Evolutionary conservation across 2,113 vertebrate species (phyloP).

Genomic region (Oryzias celebensis): DNA sequence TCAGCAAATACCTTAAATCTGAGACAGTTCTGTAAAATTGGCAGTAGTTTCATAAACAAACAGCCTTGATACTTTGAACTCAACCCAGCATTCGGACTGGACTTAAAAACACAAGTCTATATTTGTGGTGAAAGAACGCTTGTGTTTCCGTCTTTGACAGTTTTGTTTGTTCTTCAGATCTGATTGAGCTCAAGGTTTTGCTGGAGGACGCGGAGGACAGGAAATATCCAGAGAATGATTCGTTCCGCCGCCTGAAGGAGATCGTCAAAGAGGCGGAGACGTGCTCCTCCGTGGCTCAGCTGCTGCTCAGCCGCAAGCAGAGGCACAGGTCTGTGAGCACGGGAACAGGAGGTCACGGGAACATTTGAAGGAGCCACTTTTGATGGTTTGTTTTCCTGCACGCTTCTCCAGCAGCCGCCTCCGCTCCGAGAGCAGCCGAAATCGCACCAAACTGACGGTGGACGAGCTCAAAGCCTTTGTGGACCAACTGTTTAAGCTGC

Average conservation of each 20-base stretch:
- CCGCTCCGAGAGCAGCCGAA: slow-evolving; percentile 82
- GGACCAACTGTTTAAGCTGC: slow-evolving; percentile 91
- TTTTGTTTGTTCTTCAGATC: slow-evolving; percentile 75
- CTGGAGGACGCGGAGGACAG: slow-evolving; percentile 96
- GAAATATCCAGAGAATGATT: slow-evolving; percentile 92
- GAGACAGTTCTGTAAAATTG: too few species aligned
- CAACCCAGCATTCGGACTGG: too few species aligned
- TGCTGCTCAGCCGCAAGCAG: slow-evolving; percentile 95
- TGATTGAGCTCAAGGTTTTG: slow-evolving; percentile 93
- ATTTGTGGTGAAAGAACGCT: too few species aligned
- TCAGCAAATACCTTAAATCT: too few species aligned
- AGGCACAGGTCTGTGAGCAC: slow-evolving; percentile 83
- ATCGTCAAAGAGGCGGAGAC: slow-evolving; percentile 98
- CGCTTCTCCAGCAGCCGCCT: slow-evolving; percentile 74
- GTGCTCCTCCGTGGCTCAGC: slow-evolving; percentile 95
- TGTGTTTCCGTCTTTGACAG: not conserved
- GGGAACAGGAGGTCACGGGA: not conserved
- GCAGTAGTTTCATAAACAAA: too few species aligned
- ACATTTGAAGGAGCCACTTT: too few species aligned
- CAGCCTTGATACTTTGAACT: too few species aligned
- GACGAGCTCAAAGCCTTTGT: slow-evolving; percentile 98
- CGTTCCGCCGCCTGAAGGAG: slow-evolving; percentile 89
- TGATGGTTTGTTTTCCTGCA: not conserved
- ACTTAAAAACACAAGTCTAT: too few species aligned
- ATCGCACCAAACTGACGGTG: slow-evolving; percentile 92